A percentile compares a stretch with the other conserved stretches of the same genome.
Conservation (phyloP, 1,140 invertebrate species). For the Penaeus japonicus region DNA sequence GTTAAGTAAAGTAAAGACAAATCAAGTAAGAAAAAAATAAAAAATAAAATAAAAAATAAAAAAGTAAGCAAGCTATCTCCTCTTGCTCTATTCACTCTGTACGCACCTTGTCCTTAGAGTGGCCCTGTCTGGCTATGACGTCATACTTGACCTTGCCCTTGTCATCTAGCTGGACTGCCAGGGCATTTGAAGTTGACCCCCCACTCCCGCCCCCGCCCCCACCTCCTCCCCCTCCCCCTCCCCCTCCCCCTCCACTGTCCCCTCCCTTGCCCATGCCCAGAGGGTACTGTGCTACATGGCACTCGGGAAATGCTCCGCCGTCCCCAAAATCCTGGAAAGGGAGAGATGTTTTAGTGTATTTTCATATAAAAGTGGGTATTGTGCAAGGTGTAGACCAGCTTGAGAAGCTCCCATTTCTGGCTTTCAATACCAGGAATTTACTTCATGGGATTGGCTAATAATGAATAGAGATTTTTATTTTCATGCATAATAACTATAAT, state of each 20-base stretch:
- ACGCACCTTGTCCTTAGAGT: slow-evolving; percentile 89
- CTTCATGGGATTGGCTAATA: too few relatives aligned
- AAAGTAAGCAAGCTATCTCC: too few relatives aligned
- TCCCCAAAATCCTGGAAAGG: slow-evolving; percentile 80
- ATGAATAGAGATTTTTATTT: too few relatives aligned
- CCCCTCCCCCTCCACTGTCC: slow-evolving; percentile 62
- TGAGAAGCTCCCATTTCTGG: too few relatives aligned
- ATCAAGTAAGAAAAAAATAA: too few relatives aligned
- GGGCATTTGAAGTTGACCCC: slow-evolving; percentile 77
- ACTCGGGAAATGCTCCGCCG: slow-evolving; percentile 98
- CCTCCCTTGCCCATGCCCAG: slow-evolving; percentile 80
- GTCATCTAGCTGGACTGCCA: slow-evolving; percentile 93
- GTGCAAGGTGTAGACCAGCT: background rate
- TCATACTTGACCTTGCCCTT: slow-evolving; percentile 97
- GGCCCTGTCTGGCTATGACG: slow-evolving; percentile 92
- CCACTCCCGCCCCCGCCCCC: background rate
- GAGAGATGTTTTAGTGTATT: background rate
- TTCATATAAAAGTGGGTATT: background rate
- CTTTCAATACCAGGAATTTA: too few relatives aligned
- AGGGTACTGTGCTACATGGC: slow-evolving; percentile 96
- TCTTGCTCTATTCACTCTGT: background rate
- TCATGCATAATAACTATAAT: background rate
- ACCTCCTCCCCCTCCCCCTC: slow-evolving; percentile 15
- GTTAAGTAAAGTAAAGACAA: too few relatives aligned
- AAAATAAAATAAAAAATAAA: too few relatives aligned